Conservation (phyloP, 2,888 invertebrate genomes). For the Conistra vaccinii region DNA sequence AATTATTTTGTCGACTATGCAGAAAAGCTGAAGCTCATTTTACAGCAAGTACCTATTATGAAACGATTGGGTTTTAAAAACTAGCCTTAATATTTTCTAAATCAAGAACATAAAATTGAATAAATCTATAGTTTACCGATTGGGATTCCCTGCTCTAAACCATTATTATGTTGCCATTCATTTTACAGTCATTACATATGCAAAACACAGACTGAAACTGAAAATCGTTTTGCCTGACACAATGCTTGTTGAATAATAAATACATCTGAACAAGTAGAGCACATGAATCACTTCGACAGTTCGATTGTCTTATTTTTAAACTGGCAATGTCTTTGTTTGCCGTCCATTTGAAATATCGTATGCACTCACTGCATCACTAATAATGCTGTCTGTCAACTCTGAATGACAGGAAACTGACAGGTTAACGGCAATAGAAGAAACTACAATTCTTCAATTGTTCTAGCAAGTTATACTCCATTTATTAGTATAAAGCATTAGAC, state of each 20-base stretch:
- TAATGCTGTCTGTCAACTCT: conserved; percentile 1
- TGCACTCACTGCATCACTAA: conserved; percentile 27
- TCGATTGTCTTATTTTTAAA: conserved; percentile 53
- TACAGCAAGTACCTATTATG: too few relatives aligned
- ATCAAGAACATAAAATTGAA: too few relatives aligned
- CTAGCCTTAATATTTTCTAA: too few relatives aligned
- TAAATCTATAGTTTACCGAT: too few relatives aligned
- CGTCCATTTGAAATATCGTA: conserved; percentile 22
- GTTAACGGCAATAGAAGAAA: conserved; percentile 10
- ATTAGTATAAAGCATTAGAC: too few relatives aligned
- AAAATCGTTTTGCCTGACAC: conserved; percentile 30
- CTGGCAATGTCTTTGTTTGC: conserved; percentile 16
- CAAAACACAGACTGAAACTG: conserved; percentile 51
- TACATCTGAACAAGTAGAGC: conserved; percentile 11
- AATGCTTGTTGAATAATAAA: conserved; percentile 55
- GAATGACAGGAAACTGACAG: conserved; percentile 41
- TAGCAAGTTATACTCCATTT: too few relatives aligned
- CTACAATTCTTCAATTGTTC: neutral
- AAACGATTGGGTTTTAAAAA: too few relatives aligned
- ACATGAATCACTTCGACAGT: conserved; percentile 38
- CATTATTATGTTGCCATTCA: conserved; percentile 20
- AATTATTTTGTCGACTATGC: too few relatives aligned
- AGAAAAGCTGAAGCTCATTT: too few relatives aligned
- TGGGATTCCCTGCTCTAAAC: too few relatives aligned
- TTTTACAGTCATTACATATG: conserved; percentile 51